Evolutionary conservation across 2,797 vertebrate species (phyloP).

Genomic region (Acridotheres tristis): DNA sequence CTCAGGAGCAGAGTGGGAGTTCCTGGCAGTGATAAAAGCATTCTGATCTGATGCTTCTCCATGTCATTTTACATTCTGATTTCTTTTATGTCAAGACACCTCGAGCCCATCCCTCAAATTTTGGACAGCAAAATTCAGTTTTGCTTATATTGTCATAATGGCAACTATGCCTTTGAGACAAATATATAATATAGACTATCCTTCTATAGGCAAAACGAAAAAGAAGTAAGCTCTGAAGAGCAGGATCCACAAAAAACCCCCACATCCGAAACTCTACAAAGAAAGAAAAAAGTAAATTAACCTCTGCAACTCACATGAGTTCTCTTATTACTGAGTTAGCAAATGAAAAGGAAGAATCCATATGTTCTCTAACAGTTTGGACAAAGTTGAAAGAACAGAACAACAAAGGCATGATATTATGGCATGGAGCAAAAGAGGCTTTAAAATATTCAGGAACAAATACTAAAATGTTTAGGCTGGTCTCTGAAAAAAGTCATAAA

Average conservation of each 20-base stretch:
- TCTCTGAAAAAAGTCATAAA: neutral
- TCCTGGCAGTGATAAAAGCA: fast-evolving
- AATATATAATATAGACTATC: neutral
- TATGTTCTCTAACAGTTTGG: neutral
- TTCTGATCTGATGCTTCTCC: neutral
- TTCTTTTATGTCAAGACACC: neutral
- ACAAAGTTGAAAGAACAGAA: slow-evolving; percentile 14
- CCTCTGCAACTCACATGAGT: neutral
- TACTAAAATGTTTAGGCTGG: neutral
- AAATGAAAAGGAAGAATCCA: neutral
- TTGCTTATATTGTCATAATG: neutral
- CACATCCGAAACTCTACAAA: neutral
- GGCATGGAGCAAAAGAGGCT: neutral
- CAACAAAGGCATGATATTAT: neutral
- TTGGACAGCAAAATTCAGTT: neutral
- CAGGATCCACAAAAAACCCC: neutral
- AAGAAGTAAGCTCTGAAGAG: neutral
- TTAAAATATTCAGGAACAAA: slow-evolving; percentile 10
- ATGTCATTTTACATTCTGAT: neutral
- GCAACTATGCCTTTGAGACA: neutral
- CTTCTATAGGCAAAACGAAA: neutral
- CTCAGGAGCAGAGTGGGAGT: neutral
- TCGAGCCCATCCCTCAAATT: neutral
- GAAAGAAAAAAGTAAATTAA: neutral
- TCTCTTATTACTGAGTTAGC: neutral